Base-by-base conservation (phyloP, 2,888 invertebrate genomes). In the Linnaemya vulpina region DNA sequence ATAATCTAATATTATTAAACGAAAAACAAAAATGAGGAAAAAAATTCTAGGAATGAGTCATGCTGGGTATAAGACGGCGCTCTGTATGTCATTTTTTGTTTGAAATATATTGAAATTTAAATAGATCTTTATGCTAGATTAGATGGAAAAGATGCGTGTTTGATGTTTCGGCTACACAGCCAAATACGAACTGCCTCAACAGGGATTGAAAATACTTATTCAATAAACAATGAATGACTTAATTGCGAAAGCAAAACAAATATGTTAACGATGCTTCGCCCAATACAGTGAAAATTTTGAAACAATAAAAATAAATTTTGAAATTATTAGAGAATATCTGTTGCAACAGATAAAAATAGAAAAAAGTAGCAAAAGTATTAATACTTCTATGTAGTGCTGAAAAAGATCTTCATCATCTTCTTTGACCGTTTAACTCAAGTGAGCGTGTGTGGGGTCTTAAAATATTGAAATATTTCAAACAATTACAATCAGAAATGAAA, bases 41-140 rank as follows among this genome's bases (percentile, higher is more conserved):
- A 71, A 13, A 73, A 79, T 63, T 86, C 86, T 73, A 46, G 83
- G 85, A 86, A 87, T 87, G 87, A 87, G 68, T 86, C 86, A 87
- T 60, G 85, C 84, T 86, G 86, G 25, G 80, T 76, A 53, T 46
- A 70, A 83, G 84, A 86, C 85, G 79, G 76, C 83, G 84, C 63
- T 80, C 51, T 58, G 65, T n/a, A 58, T 49, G 65, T 51, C 62
- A 71, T 55, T 17, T 49, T 65, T 38, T 68, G 17, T 35, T 70
- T 65, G 20, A 11, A 55, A 63, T 11, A 49, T 22, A 43, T 9
- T 30, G 25, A 67, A 58, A 70, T 51, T 77, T 70, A 49, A 70
- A 77, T 8, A 49, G 35, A 77, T 78, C 62, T 65, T 70, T 20
- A 70, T 53, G 53, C 20, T 70, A 43, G 62, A 53, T 70, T 70